These are phyloP conservation scores for Pelmatolapia mariae DNA, from an alignment of 2,113 vertebrate species.

Conservation along the genomic window DNA sequence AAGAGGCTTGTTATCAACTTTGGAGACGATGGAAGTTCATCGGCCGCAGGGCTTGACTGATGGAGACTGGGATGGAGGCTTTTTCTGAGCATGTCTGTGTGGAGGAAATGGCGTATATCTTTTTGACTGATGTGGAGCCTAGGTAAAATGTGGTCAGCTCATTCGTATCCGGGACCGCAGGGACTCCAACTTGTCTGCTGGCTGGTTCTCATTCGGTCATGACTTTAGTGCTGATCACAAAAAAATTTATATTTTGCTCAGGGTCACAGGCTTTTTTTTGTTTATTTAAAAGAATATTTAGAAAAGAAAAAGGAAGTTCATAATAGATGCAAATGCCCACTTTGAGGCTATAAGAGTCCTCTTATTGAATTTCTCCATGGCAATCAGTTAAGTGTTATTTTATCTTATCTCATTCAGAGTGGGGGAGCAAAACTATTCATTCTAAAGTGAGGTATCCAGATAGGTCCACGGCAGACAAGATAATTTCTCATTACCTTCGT, in stretches of 20 bases:
- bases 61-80: slow-evolving; percentile 33
- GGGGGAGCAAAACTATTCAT: background rate
- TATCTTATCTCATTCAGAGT: slow-evolving; percentile 9
- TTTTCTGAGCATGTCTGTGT: slow-evolving; percentile 11
- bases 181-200: slow-evolving; percentile 58
- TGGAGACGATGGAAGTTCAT: slow-evolving; percentile 65
- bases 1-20: slow-evolving; percentile 64
- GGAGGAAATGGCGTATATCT: slow-evolving; percentile 52
- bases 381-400: slow-evolving; percentile 4
- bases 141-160: slow-evolving; percentile 48
- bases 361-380: background rate
- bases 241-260: background rate
- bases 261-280: rapidly evolving
- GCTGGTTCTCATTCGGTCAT: background rate
- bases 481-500: background rate
- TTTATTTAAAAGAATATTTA: background rate
- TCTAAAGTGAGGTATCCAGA: background rate
- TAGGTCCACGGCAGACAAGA: background rate
- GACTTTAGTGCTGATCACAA: background rate
- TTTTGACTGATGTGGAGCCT: slow-evolving; percentile 61
- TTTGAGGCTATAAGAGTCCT: background rate
- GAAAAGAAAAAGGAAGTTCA: background rate
- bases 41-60: slow-evolving; percentile 39
- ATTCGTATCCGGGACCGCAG: slow-evolving; percentile 12
- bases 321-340: background rate